phyloP scores from a whole-genome alignment of 2,888 invertebrate species.

The Drosophila antonietae region DNA sequence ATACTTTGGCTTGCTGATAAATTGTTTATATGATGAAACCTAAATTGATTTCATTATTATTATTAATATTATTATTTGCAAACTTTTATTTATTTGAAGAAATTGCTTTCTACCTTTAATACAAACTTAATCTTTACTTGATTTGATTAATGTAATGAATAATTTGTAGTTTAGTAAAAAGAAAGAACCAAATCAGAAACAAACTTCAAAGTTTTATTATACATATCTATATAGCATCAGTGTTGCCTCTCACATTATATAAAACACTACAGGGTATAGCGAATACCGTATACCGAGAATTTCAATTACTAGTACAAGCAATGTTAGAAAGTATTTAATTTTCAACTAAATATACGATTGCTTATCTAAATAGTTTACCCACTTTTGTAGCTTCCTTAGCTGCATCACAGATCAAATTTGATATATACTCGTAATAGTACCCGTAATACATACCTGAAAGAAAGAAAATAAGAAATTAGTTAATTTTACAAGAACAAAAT shows the following conservation, averaged over 20 bases:
- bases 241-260: neutral
- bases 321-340: conserved; percentile 1
- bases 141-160: too few species aligned
- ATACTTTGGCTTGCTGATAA: neutral
- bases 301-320: neutral
- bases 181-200: too few species aligned
- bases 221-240: neutral
- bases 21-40: neutral
- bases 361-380: neutral
- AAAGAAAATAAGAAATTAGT: neutral
- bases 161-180: too few species aligned
- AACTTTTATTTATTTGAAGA: too few species aligned
- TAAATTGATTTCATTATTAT: neutral
- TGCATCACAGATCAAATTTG: neutral
- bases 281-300: neutral
- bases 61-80: neutral
- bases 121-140: too few species aligned
- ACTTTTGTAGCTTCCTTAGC: neutral
- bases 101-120: neutral
- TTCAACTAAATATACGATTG: neutral
- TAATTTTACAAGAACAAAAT: neutral
- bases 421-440: too few species aligned
- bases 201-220: neutral
- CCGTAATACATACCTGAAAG: conserved; percentile 1
- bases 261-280: neutral